A percentile compares a stretch with the other conserved stretches of the same genome.
Conservation (phyloP, 2,113 vertebrate species). For the Rattus rattus region DNA sequence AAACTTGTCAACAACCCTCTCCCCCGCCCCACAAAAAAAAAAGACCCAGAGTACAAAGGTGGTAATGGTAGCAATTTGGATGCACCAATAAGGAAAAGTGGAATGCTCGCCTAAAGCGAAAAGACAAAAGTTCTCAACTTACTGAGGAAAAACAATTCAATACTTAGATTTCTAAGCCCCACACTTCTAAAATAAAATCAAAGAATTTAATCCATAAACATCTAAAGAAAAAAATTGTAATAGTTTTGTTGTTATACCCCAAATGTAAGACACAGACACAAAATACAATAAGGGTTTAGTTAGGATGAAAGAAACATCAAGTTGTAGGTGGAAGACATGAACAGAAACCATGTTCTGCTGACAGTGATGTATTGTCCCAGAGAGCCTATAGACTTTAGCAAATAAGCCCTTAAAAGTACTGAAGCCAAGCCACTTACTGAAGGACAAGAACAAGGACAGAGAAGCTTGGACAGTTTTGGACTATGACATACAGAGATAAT, state of each 20-base stretch:
- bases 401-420: background rate
- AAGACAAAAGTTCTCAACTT: background rate
- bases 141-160: background rate
- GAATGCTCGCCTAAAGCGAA: background rate
- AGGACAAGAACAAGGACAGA: background rate
- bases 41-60: background rate
- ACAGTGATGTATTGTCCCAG: background rate
- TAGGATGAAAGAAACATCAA: background rate
- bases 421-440: background rate
- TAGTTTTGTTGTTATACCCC: background rate
- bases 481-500: background rate
- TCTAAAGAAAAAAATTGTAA: background rate
- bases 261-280: background rate
- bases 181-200: background rate
- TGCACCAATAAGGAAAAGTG: background rate
- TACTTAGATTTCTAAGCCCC: background rate
- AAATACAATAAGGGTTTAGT: background rate
- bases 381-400: background rate
- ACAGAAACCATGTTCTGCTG: background rate
- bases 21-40: background rate
- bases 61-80: background rate
- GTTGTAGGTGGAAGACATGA: background rate
- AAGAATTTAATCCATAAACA: background rate
- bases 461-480: background rate
- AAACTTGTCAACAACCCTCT: background rate